phyloP scores from a whole-genome alignment of 1,140 invertebrate species.

The Drosophila lacertosa region DNA sequence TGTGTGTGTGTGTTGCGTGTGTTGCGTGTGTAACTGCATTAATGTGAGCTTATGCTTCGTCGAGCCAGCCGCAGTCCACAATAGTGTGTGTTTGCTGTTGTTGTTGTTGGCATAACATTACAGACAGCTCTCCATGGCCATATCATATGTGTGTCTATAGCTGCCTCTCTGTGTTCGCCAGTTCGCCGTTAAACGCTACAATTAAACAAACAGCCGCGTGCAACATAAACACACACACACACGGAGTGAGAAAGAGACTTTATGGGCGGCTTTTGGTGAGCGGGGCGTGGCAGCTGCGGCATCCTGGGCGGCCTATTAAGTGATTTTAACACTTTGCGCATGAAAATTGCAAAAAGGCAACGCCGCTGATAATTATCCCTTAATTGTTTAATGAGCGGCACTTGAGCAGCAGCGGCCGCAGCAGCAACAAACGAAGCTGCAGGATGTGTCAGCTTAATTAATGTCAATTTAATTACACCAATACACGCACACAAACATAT shows the following conservation, averaged over 20 bases:
- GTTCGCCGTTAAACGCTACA: constrained; percentile 79
- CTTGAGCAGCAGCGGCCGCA: constrained; percentile 58
- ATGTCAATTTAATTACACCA: constrained; percentile 77
- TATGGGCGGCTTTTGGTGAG: constrained; percentile 1
- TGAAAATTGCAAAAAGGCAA: constrained; percentile 82
- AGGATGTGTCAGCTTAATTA: constrained; percentile 71
- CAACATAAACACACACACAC: constrained; percentile 62
- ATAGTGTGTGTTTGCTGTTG: constrained; percentile 33
- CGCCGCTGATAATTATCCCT: constrained; percentile 79
- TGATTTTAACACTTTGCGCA: constrained; percentile 82
- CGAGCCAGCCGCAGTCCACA: constrained; percentile 46
- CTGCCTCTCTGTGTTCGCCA: constrained; percentile 60
- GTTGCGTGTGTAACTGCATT: constrained; percentile 68
- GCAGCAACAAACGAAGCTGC: constrained; percentile 20
- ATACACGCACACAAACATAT: constrained; percentile 7
- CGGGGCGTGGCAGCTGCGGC: neutral
- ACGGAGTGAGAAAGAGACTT: constrained; percentile 47
- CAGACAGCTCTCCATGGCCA: constrained; percentile 45
- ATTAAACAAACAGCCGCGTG: constrained; percentile 81
- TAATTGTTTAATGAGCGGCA: constrained; percentile 82
- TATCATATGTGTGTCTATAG: constrained; percentile 18
- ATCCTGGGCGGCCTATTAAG: constrained; percentile 72
- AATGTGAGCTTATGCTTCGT: constrained; percentile 70
- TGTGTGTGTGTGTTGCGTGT: constrained; percentile 26
- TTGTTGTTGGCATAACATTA: constrained; percentile 68